A percentile compares a stretch with the other conserved stretches of the same genome.
These are phyloP conservation scores for Enteromius unitaeniatus DNA, from an alignment of 2,797 vertebrate species.

Conservation along the genomic window DNA sequence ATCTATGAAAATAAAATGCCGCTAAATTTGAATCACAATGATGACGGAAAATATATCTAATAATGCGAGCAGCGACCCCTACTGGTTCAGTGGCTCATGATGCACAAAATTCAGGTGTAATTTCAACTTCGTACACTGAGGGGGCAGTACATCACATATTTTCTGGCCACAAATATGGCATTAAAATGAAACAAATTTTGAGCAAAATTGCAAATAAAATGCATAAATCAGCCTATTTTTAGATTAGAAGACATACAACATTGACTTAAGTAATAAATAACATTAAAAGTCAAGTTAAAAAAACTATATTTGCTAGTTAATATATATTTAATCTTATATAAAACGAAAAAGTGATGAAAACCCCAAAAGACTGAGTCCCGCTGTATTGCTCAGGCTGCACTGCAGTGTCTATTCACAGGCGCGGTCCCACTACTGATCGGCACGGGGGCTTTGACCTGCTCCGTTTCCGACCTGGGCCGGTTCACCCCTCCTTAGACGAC, in stretches of 20 bases:
- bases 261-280: background rate
- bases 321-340: background rate
- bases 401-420: conserved; percentile 62
- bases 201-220: background rate
- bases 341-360: background rate
- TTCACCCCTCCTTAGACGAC: conserved; percentile 62
- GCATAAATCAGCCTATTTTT: background rate
- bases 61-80: conserved; percentile 17
- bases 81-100: background rate
- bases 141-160: background rate
- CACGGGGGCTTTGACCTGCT: conserved; percentile 64
- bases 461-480: conserved; percentile 64
- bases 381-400: conserved; percentile 56
- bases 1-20: background rate
- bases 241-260: background rate
- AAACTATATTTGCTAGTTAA: background rate
- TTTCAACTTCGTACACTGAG: background rate
- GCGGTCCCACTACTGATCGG: conserved; percentile 63
- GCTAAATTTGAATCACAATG: background rate
- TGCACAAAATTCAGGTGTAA: background rate
- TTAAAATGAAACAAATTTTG: background rate
- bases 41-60: too few relatives aligned
- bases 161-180: background rate
- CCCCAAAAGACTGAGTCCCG: conserved; percentile 51
- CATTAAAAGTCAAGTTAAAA: background rate